Evolutionary conservation across 2,888 invertebrate genomes (phyloP).

Genomic region (Chironomus riparius): DNA sequence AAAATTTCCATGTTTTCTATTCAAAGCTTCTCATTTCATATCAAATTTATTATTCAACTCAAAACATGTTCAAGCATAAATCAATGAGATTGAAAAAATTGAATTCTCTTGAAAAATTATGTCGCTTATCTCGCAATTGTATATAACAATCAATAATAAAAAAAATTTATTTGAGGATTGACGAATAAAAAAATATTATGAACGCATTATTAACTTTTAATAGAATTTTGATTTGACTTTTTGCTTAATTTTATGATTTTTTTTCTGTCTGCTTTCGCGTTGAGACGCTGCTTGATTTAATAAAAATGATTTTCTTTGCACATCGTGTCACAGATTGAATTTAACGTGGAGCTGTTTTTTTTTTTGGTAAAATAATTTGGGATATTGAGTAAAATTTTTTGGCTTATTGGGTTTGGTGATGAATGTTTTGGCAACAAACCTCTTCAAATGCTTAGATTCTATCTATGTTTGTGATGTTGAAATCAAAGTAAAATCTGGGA

Average conservation of each 20-base stretch:
- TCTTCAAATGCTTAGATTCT: too few relatives aligned
- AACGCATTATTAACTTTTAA: not conserved
- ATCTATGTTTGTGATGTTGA: too few relatives aligned
- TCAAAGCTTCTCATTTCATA: not conserved
- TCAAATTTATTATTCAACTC: too few relatives aligned
- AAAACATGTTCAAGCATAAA: not conserved
- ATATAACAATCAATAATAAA: not conserved
- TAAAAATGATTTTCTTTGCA: not conserved
- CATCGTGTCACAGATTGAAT: too few relatives aligned
- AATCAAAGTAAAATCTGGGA: too few relatives aligned
- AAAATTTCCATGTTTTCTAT: too few relatives aligned
- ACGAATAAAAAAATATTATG: not conserved
- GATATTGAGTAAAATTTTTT: too few relatives aligned
- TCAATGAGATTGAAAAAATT: not conserved
- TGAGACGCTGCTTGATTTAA: not conserved
- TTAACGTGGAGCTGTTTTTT: too few relatives aligned
- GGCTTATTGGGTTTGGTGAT: too few relatives aligned
- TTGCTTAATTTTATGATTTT: not conserved
- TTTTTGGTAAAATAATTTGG: too few relatives aligned
- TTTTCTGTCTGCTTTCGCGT: not conserved
- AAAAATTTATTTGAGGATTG: not conserved
- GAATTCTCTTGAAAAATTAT: not conserved
- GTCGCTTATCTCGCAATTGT: not conserved
- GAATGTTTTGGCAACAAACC: too few relatives aligned
- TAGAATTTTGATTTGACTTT: constrained; percentile 7